Evolutionary conservation across 2,797 vertebrate species (phyloP), one percentile per base, ranked within the genome.

Genomic region (Hypotaenidia philippensis): DNA sequence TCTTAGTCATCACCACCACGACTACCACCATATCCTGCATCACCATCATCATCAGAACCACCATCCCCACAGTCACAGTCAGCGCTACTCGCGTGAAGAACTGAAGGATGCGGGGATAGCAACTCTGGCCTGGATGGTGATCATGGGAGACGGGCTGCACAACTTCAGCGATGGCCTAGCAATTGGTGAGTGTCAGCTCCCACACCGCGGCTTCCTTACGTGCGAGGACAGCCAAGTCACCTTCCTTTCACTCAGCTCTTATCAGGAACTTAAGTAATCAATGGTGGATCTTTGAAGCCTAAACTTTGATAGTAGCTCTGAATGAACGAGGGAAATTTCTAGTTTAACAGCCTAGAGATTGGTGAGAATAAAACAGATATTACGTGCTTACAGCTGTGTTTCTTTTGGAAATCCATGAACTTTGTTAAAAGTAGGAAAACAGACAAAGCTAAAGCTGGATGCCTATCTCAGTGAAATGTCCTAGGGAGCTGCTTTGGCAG

Each of bases 31-130:
- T 96, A 99, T 99, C 96, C 98, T 99, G 77, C 99, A 99, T 94
- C 99, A 99, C 96, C 99, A 99, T 94, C 99, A 99, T 92, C 99
- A 99, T 71, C 99, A 99, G 97, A 99, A 99, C 98, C 99, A 99
- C 97, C 99, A 99, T 94, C 99, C 99, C 0, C 99, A 99, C 97
- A 99, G 98, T 70, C 98, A 98, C 85, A 98, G 98, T n/a, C 98
- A 98, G 94, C 98, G 98, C 96, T 99, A 99, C 97, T 98, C 99
- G 2, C 98, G 99, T 76, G 98, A 99, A 91, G 99, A 99, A 83
- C 98, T 99, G 90, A 98, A 99, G 98, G 98, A 99, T 53, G 99
- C 99, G 0, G 99, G 99, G 17, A 98, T 99, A 44, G 99, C 99
- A 70, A 98, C 99, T 1, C 97, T 99, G 76, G 99, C 99, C 3